These are phyloP conservation scores for Electrophaes corylata DNA, from an alignment of 2,888 invertebrate genomes.

Conservation along the genomic window DNA sequence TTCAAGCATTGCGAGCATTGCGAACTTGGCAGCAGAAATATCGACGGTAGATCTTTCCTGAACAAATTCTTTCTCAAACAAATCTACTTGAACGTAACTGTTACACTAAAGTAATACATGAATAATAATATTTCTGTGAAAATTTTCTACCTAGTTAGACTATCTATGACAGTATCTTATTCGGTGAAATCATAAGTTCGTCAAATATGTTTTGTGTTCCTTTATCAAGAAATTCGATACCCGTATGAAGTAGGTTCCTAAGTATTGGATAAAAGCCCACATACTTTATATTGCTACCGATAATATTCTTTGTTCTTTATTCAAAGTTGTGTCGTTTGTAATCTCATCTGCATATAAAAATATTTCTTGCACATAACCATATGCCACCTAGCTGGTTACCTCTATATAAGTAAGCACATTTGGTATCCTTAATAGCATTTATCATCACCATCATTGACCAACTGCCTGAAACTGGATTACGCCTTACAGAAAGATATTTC, in stretches of 20 bases:
- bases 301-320: constrained; percentile 25
- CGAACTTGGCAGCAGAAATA: too few relatives aligned
- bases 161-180: not conserved
- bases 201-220: not conserved
- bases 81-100: too few relatives aligned
- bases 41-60: too few relatives aligned
- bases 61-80: too few relatives aligned
- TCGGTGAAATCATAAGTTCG: constrained; percentile 1
- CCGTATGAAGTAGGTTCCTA: not conserved
- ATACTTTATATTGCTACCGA: not conserved
- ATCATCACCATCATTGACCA: not conserved
- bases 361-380: not conserved
- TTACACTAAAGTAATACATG: too few relatives aligned
- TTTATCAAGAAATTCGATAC: not conserved
- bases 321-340: constrained; percentile 9
- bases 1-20: too few relatives aligned
- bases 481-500: too few relatives aligned
- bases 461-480: too few relatives aligned
- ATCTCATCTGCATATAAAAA: constrained; percentile 11
- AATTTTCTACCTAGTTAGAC: not conserved
- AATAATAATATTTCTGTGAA: not conserved
- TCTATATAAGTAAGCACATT: not conserved
- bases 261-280: constrained; percentile 2
- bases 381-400: not conserved
- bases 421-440: not conserved